Evolutionary conservation across 2,888 invertebrate species (phyloP).

Genomic region (Fragum whitleyi): DNA sequence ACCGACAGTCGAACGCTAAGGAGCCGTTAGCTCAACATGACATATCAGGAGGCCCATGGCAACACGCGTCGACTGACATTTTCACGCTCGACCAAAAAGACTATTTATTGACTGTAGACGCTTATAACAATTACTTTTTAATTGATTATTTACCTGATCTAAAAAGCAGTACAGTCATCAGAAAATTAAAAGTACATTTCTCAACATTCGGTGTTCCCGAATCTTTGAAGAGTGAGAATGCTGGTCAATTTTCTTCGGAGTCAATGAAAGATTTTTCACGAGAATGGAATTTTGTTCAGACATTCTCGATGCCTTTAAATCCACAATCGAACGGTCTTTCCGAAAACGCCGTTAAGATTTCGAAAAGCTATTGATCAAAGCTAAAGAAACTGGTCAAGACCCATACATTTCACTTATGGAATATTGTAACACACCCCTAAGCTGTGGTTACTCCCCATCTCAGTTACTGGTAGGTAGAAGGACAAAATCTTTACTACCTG

Average conservation of each 20-base stretch:
- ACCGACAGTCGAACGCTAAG: conserved; percentile 46
- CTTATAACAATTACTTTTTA: conserved; percentile 59
- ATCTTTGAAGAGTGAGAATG: conserved; percentile 55
- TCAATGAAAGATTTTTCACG: conserved; percentile 41
- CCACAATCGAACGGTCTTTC: conserved; percentile 65
- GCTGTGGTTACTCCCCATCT: conserved; percentile 38
- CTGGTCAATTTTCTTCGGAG: conserved; percentile 45
- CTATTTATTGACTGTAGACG: conserved; percentile 66
- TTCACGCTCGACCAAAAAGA: conserved; percentile 53
- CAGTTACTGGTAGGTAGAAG: conserved; percentile 44
- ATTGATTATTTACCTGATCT: conserved; percentile 54
- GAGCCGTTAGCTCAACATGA: conserved; percentile 56
- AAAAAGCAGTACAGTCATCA: conserved; percentile 44
- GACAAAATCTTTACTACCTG: conserved; percentile 37
- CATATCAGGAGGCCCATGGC: conserved; percentile 52
- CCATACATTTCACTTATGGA: conserved; percentile 46
- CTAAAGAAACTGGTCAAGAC: conserved; percentile 37
- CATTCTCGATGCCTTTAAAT: conserved; percentile 52
- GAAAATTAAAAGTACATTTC: conserved; percentile 46
- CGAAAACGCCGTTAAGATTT: conserved; percentile 65
- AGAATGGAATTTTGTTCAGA: conserved; percentile 51
- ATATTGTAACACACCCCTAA: conserved; percentile 52
- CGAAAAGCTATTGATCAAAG: conserved; percentile 58
- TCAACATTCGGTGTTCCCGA: conserved; percentile 42
- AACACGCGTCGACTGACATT: conserved; percentile 63